Evolutionary conservation across 2,888 invertebrate genomes (phyloP), one percentile per base, ranked within the genome.

Genomic region (Campoplex nolae): DNA sequence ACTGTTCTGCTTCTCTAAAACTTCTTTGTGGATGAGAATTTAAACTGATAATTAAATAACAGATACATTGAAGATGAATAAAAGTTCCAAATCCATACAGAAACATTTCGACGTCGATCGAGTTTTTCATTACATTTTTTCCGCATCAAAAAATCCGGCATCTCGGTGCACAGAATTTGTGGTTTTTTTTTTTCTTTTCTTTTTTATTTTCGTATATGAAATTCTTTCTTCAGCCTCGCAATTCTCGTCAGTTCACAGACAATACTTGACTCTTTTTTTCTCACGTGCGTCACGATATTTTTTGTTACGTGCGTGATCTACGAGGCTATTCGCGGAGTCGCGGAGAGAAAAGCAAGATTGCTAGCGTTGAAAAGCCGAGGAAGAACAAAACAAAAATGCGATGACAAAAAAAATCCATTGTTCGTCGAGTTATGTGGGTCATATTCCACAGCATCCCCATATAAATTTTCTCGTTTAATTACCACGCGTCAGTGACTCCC

Each of bases 401-500:
- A 86, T 76, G 70, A 83, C 83, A 45, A 86, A 79, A 86, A 79
- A 83, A 83, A 75, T 28, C 45, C 56, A 86, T 83, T 83, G 83
- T 86, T 79, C 83, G 70, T 54, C 58, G 35, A 70, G 75, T 75
- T 83, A 83, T 86, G 83, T 86, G 86, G 86, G 86, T 86, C 83
- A 83, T 83, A 45, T 67, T 75, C 79, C 51, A 54, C 56, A 54
- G 74, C 74, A 75, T 75, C 74, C 74, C 75, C 70, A 83, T 70
- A 83, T 86, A 83, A 86, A 83, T 86, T 86, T 83, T 28, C 70
- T 62, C 79, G 86, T 86, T 86, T 83, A 86, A 86, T 86, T 86
- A 86, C 65, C 83, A 76, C 75, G 83, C 75, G 75, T 75, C 83
- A 75, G 65, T 76, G 62, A 70, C 62, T 74, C 42, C 54, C 35